Evolutionary conservation across 2,113 vertebrate species (phyloP).

Genomic region (Daubentonia madagascariensis): DNA sequence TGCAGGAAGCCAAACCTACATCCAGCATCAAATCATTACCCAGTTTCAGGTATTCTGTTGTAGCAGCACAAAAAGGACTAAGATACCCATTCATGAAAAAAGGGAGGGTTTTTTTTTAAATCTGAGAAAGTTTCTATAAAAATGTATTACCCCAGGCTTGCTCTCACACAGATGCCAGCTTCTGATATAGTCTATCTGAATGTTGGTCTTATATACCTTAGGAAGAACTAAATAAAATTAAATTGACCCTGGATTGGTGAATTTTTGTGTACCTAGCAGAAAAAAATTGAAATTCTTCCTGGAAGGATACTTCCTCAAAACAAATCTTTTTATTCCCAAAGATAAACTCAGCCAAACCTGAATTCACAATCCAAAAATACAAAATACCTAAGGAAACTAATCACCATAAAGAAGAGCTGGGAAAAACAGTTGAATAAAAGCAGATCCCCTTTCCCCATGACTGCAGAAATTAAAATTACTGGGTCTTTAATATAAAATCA

Average conservation of each 20-base stretch:
- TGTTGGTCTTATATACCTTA: background rate
- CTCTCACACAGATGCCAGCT: background rate
- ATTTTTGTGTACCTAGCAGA: background rate
- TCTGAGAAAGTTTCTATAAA: background rate
- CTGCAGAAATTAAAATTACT: background rate
- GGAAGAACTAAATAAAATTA: background rate
- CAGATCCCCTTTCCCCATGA: background rate
- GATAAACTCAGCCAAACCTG: background rate
- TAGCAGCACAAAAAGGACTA: background rate
- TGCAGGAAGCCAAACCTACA: no score
- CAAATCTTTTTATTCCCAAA: background rate
- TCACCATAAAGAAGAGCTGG: background rate
- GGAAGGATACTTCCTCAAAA: background rate
- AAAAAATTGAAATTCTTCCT: constrained; percentile 9
- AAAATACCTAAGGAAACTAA: background rate
- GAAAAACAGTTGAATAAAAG: background rate
- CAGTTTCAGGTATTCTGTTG: background rate
- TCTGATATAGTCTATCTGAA: background rate
- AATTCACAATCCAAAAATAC: background rate
- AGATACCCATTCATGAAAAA: background rate
- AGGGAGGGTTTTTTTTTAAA: background rate
- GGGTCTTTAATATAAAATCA: background rate
- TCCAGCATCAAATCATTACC: no score
- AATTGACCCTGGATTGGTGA: background rate
- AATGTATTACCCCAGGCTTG: background rate